Evolutionary conservation across 2,888 invertebrate genomes (phyloP), one percentile per base, ranked within the genome.

Genomic region (Gymnocheta viridis): DNA sequence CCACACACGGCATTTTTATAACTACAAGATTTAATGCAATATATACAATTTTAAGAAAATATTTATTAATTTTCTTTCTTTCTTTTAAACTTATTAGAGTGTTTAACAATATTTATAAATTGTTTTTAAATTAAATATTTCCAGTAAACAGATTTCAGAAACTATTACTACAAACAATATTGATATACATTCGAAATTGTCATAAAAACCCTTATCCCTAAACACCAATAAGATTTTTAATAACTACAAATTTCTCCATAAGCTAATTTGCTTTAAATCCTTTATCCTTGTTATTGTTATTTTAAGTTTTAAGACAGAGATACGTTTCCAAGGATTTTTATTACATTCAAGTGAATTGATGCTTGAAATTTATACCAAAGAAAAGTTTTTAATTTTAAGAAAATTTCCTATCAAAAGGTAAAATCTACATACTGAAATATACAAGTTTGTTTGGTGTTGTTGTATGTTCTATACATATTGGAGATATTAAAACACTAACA

Each of bases 211-310:
- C 10, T 47, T 67, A 73, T 77, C 67, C 60, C 72, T n/a, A 19
- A 77, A 84, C 58, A 83, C 74, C 79, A 67, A 82, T 77, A 70
- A 19, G 9, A 38, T 5, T 67, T 47, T 58, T 77, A 80, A 81
- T 62, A 81, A 73, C 47, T 67, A 81, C 60, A 72, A 84, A 84
- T 81, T 72, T 74, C 19, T 51, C 29, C 54, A 27, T 87, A 87
- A 88, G 88, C 87, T 88, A 88, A 90, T 90, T 90, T 90, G 88
- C 90, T 44, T 60, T 85, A 86, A 87, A 87, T 88, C 86, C 88
- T 88, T 89, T 85, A 87, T 88, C 85, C 88, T 88, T 89, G n/a
- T 78, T 72, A 73, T 74, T 67, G 73, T 66, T 80, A 80, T 49
- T 79, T 66, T 32, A 64, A 70, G 66, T 84, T 72, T 81, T 41